phyloP scores from a whole-genome alignment of 2,888 invertebrate genomes.

The Mongoloraphidia duomilia region DNA sequence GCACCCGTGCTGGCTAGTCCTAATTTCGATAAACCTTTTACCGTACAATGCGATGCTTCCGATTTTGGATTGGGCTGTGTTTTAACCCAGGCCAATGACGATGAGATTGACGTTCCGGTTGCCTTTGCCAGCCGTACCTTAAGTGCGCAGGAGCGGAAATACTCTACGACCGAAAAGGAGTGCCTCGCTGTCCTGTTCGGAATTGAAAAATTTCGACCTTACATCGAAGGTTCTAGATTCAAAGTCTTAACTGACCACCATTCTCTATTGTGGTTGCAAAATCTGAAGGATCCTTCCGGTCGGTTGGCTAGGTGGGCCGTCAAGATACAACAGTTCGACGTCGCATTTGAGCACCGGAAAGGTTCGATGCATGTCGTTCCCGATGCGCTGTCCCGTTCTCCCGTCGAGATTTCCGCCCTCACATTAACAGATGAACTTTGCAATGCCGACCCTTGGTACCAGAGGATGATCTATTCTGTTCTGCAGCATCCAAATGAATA shows the following conservation, averaged over 20 bases:
- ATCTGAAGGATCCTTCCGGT: no score
- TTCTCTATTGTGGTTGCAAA: no score
- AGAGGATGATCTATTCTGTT: slow-evolving; percentile 6
- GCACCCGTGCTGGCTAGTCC: background rate
- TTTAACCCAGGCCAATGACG: background rate
- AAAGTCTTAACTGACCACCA: no score
- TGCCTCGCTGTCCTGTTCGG: no score
- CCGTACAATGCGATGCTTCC: background rate
- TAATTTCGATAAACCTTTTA: background rate
- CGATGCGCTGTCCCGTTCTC: no score
- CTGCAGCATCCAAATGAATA: slow-evolving; percentile 4
- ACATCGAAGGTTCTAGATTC: no score
- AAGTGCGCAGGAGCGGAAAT: slow-evolving; percentile 5
- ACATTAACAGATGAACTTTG: slow-evolving; percentile 1
- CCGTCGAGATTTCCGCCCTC: slow-evolving; percentile 2
- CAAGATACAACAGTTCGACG: no score
- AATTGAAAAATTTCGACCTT: no score
- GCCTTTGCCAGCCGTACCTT: background rate
- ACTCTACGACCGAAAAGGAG: slow-evolving; percentile 9
- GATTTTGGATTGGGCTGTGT: no score
- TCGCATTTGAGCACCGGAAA: no score
- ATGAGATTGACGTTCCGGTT: background rate
- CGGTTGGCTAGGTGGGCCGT: no score
- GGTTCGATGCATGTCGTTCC: no score
- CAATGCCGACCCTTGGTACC: slow-evolving; percentile 9